Conservation (phyloP, 2,888 invertebrate species). For the Synergus gifuensis region DNA sequence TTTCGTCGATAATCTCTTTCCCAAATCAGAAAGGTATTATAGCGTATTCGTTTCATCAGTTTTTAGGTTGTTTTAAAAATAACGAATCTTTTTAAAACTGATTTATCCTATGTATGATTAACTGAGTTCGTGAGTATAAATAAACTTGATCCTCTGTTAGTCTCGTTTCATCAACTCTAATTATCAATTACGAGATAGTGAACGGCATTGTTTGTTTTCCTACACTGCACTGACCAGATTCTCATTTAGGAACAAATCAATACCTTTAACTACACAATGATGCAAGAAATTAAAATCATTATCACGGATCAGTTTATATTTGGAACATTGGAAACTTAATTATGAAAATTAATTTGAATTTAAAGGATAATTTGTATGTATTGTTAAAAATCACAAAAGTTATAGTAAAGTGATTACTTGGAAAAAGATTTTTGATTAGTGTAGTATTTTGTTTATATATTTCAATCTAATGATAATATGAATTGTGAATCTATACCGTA, state of each 20-base stretch:
- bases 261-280: background rate
- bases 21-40: no score
- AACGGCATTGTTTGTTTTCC: constrained; percentile 49
- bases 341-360: background rate
- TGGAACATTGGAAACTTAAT: background rate
- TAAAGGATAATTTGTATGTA: background rate
- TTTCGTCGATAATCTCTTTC: background rate
- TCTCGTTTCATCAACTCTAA: background rate
- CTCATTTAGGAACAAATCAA: background rate
- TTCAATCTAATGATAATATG: background rate
- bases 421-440: background rate
- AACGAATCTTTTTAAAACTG: background rate
- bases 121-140: background rate
- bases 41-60: background rate
- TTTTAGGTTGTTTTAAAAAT: background rate
- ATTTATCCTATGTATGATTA: background rate
- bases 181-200: background rate
- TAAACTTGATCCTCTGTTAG: background rate
- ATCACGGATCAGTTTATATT: background rate
- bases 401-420: background rate
- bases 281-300: constrained; percentile 6
- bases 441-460: background rate
- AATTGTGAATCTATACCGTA: constrained; percentile 67
- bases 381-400: background rate
- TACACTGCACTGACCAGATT: constrained; percentile 41